phyloP scores from a whole-genome alignment of 2,797 vertebrate species.

The Lagorchestes hirsutus region DNA sequence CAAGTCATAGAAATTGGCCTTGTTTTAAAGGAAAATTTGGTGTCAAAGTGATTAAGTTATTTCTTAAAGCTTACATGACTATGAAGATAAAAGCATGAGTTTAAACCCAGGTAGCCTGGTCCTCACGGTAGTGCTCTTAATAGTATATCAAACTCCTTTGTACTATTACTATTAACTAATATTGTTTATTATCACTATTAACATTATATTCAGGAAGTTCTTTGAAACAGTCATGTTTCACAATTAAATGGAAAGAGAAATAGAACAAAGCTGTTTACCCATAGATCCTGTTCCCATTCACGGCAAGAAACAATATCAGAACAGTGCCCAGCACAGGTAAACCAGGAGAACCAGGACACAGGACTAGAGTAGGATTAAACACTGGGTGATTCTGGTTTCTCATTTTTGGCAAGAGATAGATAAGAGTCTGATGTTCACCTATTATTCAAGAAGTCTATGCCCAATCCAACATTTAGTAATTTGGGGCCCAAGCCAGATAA shows the following conservation, averaged over 20 bases:
- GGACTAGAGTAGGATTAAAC: not conserved
- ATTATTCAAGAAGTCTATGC: not conserved
- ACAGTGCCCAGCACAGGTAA: not conserved
- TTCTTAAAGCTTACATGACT: not conserved
- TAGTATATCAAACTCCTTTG: not conserved
- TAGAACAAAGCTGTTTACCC: not conserved
- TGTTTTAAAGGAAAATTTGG: not conserved
- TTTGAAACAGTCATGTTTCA: not conserved
- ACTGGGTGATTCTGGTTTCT: not conserved
- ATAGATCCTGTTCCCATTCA: too few species aligned
- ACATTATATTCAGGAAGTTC: not conserved
- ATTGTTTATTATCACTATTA: not conserved
- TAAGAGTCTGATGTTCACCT: not conserved
- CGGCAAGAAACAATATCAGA: not conserved
- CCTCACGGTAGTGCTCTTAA: not conserved
- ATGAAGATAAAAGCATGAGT: not conserved
- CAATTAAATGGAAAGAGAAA: not conserved
- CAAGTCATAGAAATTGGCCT: not conserved
- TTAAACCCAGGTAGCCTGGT: not conserved
- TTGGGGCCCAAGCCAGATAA: not conserved
- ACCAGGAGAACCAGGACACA: fast-evolving
- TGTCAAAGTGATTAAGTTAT: not conserved
- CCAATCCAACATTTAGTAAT: not conserved
- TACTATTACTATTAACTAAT: not conserved
- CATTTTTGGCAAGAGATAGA: not conserved